Conservation (phyloP, 2,888 invertebrate genomes). For the Xestia c-nigrum region DNA sequence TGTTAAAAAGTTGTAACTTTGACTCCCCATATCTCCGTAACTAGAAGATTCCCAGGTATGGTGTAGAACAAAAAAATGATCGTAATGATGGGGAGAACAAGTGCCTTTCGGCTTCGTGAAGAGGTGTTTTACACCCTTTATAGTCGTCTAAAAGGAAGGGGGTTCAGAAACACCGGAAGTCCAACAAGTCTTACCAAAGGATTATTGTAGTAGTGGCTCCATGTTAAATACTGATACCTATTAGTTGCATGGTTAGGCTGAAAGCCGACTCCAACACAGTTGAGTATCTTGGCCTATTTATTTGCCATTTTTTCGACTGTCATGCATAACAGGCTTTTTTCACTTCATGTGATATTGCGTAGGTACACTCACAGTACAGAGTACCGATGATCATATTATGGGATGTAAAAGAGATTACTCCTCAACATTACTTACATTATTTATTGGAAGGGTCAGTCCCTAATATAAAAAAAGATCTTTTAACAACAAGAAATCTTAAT, state of each 20-base stretch:
- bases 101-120: too few species aligned
- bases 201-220: not conserved
- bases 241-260: not conserved
- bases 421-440: not conserved
- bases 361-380: not conserved
- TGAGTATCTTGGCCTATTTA: not conserved
- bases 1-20: too few species aligned
- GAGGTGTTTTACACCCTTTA: too few species aligned
- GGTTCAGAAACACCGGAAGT: not conserved
- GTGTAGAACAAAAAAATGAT: too few species aligned
- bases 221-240: not conserved
- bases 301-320: not conserved
- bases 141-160: not conserved
- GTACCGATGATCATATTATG: not conserved
- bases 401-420: not conserved
- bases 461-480: not conserved
- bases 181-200: not conserved
- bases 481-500: slow-evolving; percentile 19
- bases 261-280: not conserved
- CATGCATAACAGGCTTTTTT: not conserved
- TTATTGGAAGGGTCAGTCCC: not conserved
- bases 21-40: too few species aligned
- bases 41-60: too few species aligned
- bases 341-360: not conserved
- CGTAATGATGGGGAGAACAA: too few species aligned